phyloP scores from a whole-genome alignment of 2,888 invertebrate genomes.

The Lissonota sp. region DNA sequence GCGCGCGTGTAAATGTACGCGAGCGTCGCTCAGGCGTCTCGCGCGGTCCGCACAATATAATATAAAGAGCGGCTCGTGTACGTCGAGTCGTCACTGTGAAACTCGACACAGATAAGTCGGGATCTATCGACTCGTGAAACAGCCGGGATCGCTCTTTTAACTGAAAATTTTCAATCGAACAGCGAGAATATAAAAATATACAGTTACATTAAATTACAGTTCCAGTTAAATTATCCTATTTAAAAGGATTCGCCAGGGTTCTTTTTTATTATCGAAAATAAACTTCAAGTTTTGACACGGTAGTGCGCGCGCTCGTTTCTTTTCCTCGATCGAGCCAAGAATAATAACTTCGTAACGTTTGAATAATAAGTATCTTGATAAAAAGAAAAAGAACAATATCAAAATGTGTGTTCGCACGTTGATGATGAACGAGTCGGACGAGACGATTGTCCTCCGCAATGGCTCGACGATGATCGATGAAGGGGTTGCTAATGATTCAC shows the following conservation, averaged over 20 bases:
- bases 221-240: no score
- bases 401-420: constrained; percentile 77
- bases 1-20: neutral
- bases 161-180: no score
- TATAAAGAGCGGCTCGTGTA: constrained; percentile 55
- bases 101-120: constrained; percentile 50
- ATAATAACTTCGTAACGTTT: neutral
- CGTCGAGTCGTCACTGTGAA: constrained; percentile 44
- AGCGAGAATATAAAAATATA: no score
- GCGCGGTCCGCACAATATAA: constrained; percentile 46
- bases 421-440: constrained; percentile 60
- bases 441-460: neutral
- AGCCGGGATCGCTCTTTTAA: neutral
- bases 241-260: no score
- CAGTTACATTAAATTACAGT: no score
- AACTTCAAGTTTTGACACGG: no score
- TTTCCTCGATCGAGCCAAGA: neutral
- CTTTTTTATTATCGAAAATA: no score
- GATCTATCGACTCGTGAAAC: constrained; percentile 23
- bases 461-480: constrained; percentile 40
- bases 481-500: neutral
- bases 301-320: no score
- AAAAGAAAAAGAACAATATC: constrained; percentile 1
- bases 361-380: neutral
- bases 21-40: constrained; percentile 11